Evolutionary conservation across 2,113 vertebrate genomes (phyloP), one percentile per base, ranked within the genome.

Genomic region (Notiomystis cincta): DNA sequence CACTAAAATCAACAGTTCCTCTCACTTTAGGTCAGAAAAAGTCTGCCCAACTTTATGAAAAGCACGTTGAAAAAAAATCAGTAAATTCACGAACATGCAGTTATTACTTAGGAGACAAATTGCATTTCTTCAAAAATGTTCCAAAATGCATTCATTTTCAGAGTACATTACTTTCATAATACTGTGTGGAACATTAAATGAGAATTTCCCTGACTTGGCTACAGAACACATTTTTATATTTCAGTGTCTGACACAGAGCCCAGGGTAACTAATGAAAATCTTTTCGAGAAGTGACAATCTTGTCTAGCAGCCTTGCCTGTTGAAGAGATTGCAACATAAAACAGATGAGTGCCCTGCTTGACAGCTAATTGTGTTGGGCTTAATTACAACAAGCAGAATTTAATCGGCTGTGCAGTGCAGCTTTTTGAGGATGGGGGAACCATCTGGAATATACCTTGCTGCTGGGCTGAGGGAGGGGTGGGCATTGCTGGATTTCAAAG

Each of bases 361-460:
- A 97, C 97, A 97, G 97, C 96, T 98, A 98, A 98, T 98, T 98
- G 97, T 97, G 97, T 98, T 72, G 80, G 92, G 80, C 97, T 97
- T 98, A 98, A 98, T 98, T 97, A 97, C 97, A 98, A 97, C 97
- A 97, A 98, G 97, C 96, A 94, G 96, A 87, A 97, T 97, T 97
- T 97, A 98, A 97, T 98, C 84, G 89, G 94, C 97, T 97, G 97
- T 97, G 95, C 95, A 95, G 95, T 19, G 85, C 81, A 40, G 96
- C 40, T 94, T 95, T 93, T 97, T 93, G 82, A 94, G 78, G 86
- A 62, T 42, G 94, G 93, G 83, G 86, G 93, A 96, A 77, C 96
- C 97, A 97, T 97, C 96, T 97, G 96, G 97, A 97, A 93, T 40
- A 50, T 92, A 91, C 92, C 93, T 92, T 73, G 95, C 92, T 89